Base-by-base conservation (phyloP, 2,797 vertebrate genomes). In the Coccyzus lansbergi region DNA sequence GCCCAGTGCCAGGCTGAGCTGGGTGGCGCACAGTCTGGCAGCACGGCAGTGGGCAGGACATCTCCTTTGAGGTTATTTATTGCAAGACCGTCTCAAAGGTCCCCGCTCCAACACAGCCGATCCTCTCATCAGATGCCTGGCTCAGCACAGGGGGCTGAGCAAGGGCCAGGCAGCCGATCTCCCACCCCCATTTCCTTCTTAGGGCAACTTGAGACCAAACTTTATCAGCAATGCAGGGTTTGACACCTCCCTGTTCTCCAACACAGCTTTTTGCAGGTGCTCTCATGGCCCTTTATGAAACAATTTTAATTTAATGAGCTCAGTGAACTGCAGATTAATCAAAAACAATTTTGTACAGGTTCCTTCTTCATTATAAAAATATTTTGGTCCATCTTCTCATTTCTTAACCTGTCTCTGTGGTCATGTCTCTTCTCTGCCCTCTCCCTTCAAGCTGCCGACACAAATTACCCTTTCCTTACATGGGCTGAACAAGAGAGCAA, bases 241-340 rank as follows among this genome's bases (percentile, higher is more conserved):
- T 58, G 55, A 29, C 5, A 52, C 12, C 63, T 52, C 52, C 59
- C 22, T 71, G 36, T 26, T 81, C 65, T 70, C 71, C n/a, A 15
- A 20, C 26, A 1, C 0, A 56, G 74, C 55, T 46, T 40, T 76
- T 44, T 1, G 1, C 59, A 56, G 83, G 38, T 10, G 3, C 18
- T 63, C 48, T 38, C 3, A 0, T 34, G 36, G 64, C 25, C 55
- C 71, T 55, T 9, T 64, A 40, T 87, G 83, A 94, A 95, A 85
- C 87, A 40, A 92, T 91, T 85, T 74, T 58, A 31, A 38, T 80
- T 89, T 78, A 93, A 67, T 68, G 75, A 89, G 40, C 89, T 94
- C 34, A 11, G 34, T 71, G 88, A 88, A 68, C 69, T 83, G 49
- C 80, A 76, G 88, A 92, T 95, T 87, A 94, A 95, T 94, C 10